Base-by-base conservation (phyloP, 2,888 invertebrate species). In the Dugesia japonica region DNA sequence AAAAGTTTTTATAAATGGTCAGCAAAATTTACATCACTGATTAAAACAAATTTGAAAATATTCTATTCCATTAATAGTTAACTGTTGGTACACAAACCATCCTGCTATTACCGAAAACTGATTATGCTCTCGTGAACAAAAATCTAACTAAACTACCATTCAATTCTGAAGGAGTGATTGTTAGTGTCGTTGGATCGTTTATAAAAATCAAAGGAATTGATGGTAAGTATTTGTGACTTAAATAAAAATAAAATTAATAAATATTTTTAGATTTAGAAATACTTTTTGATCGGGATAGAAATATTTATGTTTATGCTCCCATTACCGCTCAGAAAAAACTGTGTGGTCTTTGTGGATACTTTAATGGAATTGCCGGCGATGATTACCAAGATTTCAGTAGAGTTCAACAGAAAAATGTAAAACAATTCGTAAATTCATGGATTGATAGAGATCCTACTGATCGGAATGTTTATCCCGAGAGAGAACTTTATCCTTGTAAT, bases 331-430 rank as follows among this genome's bases (percentile, higher is more conserved):
- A 78, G 28, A 76, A 76, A 38, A 79, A 77, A 42, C 56, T 79
- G n/a, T 79, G 79, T 72, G 80, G 80, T 56, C 72, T 80, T 56
- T 80, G 80, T 75, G 80, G 80, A 42, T 73, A 77, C 42, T 79
- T 38, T 76, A 76, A 78, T 73, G 79, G 78, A 17, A 73, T 77
- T 42, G n/a, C 33, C 15, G 28, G 31, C n/a, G 77, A 80, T 31
- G 80, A 80, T 13, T 77, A 72, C 33, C 38, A 23, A 71, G 78
- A 78, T 0, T 56, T 76, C 26, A 38, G 28, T 27, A 78, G 78
- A n/a, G 56, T 74, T 15, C 15, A 33, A 4, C 28, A 80, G 27
- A 74, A 71, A 15, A 72, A 78, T 27, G 27, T 74, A n/a, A 75
- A 72, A 0, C 78, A 75, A 27, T 78, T 78, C 28, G 78, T 74